Base-by-base conservation (phyloP, 1,140 invertebrate species). In the Nomia melanderi region DNA sequence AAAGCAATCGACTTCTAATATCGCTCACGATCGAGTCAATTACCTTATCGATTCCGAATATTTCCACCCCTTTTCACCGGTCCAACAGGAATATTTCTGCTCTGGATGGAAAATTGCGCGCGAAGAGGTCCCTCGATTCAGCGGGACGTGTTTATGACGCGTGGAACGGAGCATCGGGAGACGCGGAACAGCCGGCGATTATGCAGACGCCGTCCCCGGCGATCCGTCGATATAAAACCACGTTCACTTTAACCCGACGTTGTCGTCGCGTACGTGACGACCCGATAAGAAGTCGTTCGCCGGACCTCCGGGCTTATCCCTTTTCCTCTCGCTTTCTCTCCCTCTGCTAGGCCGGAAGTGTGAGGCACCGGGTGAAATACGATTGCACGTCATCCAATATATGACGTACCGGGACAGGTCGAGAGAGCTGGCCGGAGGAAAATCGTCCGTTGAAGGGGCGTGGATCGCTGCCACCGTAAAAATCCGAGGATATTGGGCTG, bases 281-380 rank as follows among this genome's bases (percentile, higher is more conserved):
- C 29, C 31, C 53, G 69, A 79, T 70, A 83, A 83, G 82, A 82
- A 83, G 70, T 59, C 53, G 63, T 17, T 14, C 29, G 36, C 31
- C 23, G 31, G 39, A 27, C 27, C 53, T 29, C 44, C 62, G 36
- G 65, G 64, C n/a, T n/a, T n/a, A n/a, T n/a, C n/a, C n/a, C n/a
- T n/a, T n/a, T n/a, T n/a, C n/a, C n/a, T n/a, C n/a, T n/a, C n/a
- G n/a, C n/a, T n/a, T n/a, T n/a, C n/a, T n/a, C n/a, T n/a, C n/a
- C n/a, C 64, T 62, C 70, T 65, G 71, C 56, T 79, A 60, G 77
- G 54, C 77, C 84, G 84, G 84, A 86, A 86, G 73, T 69, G 79
- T 36, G 77, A 77, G 83, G 81, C 83, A 85, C 76, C 56, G 80
- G 66, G 72, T 86, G 74, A 85, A 86, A 86, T 83, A 86, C 80